A percentile compares a stretch with the other conserved stretches of the same genome.
phyloP scores from a whole-genome alignment of 2,888 invertebrate species.

The Cheilosia grossa region DNA sequence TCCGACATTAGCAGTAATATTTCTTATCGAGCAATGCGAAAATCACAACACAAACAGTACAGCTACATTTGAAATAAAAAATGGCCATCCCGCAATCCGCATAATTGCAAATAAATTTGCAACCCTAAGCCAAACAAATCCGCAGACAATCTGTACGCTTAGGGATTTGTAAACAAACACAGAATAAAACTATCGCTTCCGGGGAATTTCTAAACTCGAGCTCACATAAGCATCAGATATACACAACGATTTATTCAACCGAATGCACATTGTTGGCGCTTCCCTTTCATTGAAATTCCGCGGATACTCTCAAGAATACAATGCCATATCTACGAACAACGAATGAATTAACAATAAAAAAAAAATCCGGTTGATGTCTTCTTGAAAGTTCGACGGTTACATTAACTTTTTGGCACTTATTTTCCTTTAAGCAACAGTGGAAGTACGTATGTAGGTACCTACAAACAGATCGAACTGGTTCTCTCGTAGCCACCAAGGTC shows the following conservation, averaged over 20 bases:
- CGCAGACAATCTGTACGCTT: background rate
- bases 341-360: background rate
- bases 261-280: constrained; percentile 15
- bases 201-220: constrained; percentile 19
- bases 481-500: constrained; percentile 59
- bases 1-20: too few relatives aligned
- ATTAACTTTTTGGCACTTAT: constrained; percentile 61
- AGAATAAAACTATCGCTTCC: background rate
- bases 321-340: constrained; percentile 2
- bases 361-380: constrained; percentile 62
- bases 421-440: constrained; percentile 23
- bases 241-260: constrained; percentile 19
- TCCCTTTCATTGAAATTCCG: constrained; percentile 7
- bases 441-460: background rate
- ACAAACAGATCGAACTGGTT: constrained; percentile 59
- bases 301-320: background rate
- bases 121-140: background rate
- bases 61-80: too few relatives aligned
- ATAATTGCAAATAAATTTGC: background rate
- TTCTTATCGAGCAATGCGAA: too few relatives aligned
- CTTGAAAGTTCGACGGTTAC: constrained; percentile 65
- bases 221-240: constrained; percentile 33
- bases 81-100: too few relatives aligned
- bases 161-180: constrained; percentile 1
- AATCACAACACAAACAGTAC: too few relatives aligned